phyloP scores from a whole-genome alignment of 2,113 vertebrate genomes.

The Psammodynastes pulverulentus region DNA sequence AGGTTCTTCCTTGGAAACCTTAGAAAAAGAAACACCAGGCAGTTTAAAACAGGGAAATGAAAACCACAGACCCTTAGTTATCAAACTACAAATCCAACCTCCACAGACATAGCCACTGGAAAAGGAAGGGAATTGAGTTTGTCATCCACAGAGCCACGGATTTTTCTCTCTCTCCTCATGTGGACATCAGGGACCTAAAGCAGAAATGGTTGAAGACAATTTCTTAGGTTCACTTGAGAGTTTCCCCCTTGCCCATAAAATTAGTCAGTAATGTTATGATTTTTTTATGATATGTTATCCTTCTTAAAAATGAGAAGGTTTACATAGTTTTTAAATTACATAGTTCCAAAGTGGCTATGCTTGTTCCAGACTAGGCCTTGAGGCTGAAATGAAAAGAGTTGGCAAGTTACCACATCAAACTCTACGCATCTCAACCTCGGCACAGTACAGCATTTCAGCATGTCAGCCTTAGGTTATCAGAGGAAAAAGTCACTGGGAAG shows the following conservation, averaged over 20 bases:
- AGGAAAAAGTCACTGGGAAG: slow-evolving; percentile 27
- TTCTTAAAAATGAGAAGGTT: background rate
- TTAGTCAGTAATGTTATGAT: background rate
- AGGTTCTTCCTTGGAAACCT: background rate
- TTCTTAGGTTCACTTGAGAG: too few relatives aligned
- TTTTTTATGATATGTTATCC: background rate
- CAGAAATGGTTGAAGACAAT: background rate
- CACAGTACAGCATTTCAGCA: slow-evolving; percentile 4
- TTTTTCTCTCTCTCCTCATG: background rate
- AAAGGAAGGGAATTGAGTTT: background rate
- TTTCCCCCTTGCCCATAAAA: background rate
- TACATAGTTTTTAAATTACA: slow-evolving; percentile 5
- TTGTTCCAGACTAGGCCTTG: background rate
- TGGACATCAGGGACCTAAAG: background rate
- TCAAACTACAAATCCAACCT: background rate
- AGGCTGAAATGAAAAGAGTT: slow-evolving; percentile 12
- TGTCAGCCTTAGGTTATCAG: slow-evolving; percentile 28
- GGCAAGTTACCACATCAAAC: slow-evolving; percentile 1
- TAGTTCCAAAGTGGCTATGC: background rate
- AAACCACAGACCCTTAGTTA: background rate
- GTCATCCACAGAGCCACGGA: background rate
- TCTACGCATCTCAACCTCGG: background rate
- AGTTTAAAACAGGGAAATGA: background rate
- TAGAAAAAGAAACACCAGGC: background rate
- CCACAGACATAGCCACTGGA: background rate